These are phyloP conservation scores for Falco columbarius DNA, from an alignment of 2,797 vertebrate species.

Conservation along the genomic window DNA sequence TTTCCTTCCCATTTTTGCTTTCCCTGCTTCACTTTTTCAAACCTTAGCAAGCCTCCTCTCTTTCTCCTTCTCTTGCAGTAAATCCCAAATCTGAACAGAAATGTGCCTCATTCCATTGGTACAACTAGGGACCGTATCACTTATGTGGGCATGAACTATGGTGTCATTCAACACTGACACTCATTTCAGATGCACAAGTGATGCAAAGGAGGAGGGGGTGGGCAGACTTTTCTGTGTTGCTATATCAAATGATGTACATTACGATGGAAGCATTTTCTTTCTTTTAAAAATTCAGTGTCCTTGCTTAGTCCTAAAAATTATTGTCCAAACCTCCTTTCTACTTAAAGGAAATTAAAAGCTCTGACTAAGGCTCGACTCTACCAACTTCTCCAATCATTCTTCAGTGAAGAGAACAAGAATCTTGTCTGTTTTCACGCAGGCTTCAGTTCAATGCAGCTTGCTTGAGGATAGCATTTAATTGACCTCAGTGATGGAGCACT, in stretches of 20 bases:
- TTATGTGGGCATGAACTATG: neutral
- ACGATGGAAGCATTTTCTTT: neutral
- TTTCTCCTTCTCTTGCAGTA: neutral
- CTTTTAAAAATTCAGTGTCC: neutral
- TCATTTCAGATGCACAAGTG: neutral
- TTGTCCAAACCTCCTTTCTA: neutral
- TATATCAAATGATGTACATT: neutral
- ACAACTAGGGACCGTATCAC: neutral
- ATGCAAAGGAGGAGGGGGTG: neutral
- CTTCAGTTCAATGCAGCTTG: slow-evolving; percentile 32
- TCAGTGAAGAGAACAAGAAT: slow-evolving; percentile 30
- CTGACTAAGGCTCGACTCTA: neutral
- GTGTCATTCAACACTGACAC: neutral
- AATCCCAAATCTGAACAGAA: neutral
- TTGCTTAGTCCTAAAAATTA: neutral
- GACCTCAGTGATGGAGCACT: slow-evolving; percentile 17
- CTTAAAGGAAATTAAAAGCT: slow-evolving; percentile 24
- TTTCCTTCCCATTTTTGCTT: neutral
- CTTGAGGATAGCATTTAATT: slow-evolving; percentile 48
- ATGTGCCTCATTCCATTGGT: neutral
- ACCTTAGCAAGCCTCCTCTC: neutral
- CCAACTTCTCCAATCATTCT: neutral
- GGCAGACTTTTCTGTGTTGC: neutral
- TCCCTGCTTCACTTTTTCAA: neutral
- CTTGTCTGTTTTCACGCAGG: neutral